Evolutionary conservation across 2,888 invertebrate genomes (phyloP).

Genomic region (Apotomis turbidana): DNA sequence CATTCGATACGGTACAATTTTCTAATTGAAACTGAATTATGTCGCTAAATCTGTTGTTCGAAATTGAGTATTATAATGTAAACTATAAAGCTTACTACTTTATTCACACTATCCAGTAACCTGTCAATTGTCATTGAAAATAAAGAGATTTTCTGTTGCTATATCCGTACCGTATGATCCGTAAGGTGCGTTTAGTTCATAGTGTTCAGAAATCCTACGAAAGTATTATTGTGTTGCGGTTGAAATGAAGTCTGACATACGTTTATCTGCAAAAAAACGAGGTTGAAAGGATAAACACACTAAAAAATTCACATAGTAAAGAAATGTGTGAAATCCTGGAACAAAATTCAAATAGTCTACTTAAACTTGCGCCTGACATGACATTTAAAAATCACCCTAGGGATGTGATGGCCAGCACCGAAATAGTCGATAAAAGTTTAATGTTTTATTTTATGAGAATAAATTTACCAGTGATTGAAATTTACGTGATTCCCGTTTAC

Average conservation of each 20-base stretch:
- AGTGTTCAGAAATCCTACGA: too few relatives aligned
- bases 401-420: background rate
- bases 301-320: too few relatives aligned
- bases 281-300: too few relatives aligned
- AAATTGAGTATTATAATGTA: background rate
- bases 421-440: background rate
- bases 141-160: background rate
- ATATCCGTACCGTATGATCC: too few relatives aligned
- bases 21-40: background rate
- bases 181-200: too few relatives aligned
- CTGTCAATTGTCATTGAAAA: background rate
- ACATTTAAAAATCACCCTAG: constrained; percentile 13
- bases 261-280: too few relatives aligned
- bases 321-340: too few relatives aligned
- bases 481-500: too few relatives aligned
- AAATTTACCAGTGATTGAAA: too few relatives aligned
- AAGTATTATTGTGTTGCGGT: too few relatives aligned
- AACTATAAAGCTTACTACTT: background rate
- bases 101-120: background rate
- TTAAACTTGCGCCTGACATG: constrained; percentile 15
- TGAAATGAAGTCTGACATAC: too few relatives aligned
- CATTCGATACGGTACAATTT: background rate
- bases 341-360: background rate
- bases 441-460: too few relatives aligned
- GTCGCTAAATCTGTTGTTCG: background rate